A percentile compares a stretch with the other conserved stretches of the same genome.
These are phyloP conservation scores for Menura novaehollandiae DNA, from an alignment of 2,113 vertebrate species.

Conservation along the genomic window DNA sequence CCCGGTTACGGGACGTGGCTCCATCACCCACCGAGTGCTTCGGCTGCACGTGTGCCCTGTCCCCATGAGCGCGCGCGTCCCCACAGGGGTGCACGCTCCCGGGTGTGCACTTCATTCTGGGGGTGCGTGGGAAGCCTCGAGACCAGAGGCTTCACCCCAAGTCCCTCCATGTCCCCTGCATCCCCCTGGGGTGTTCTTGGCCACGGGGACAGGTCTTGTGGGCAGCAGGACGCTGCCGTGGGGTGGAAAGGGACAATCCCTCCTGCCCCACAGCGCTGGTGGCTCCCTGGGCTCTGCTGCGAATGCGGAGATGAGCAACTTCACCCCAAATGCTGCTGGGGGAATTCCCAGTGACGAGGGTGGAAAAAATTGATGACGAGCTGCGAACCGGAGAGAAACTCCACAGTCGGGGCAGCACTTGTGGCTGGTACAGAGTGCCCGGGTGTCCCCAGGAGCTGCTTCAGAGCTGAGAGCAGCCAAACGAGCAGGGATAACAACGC, in stretches of 20 bases:
- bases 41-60: neutral
- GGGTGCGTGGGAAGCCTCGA: rapidly evolving
- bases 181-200: neutral
- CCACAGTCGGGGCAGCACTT: rapidly evolving
- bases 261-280: rapidly evolving
- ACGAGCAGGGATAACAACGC: rapidly evolving
- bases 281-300: neutral
- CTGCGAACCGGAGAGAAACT: neutral
- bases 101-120: neutral
- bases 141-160: neutral
- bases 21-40: neutral
- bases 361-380: neutral
- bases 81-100: rapidly evolving
- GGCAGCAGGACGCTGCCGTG: neutral
- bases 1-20: rapidly evolving
- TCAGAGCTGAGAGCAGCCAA: neutral
- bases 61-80: rapidly evolving
- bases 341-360: neutral
- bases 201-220: rapidly evolving
- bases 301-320: neutral
- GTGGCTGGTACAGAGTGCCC: rapidly evolving
- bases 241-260: neutral
- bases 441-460: neutral
- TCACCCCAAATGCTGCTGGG: neutral
- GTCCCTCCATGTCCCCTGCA: neutral